Evolutionary conservation across 2,888 invertebrate species (phyloP).

Genomic region (Aphodius granarius): DNA sequence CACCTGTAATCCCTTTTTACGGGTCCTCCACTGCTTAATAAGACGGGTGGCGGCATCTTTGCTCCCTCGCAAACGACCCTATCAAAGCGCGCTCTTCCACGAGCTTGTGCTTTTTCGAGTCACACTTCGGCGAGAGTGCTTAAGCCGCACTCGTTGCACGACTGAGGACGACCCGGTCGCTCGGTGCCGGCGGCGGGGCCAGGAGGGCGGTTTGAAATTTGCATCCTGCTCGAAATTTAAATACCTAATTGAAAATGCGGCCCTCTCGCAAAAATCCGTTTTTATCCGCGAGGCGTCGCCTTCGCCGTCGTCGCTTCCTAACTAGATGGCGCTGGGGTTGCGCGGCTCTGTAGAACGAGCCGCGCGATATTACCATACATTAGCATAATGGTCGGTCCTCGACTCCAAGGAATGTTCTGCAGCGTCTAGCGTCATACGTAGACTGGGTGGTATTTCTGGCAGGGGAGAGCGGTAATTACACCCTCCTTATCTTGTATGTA

Average conservation of each 20-base stretch:
- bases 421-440: not conserved
- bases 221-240: slow-evolving; percentile 14
- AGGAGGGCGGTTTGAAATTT: not conserved
- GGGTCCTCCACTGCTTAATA: not conserved
- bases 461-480: not conserved
- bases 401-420: slow-evolving; percentile 5
- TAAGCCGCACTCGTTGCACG: not conserved
- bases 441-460: slow-evolving; percentile 1
- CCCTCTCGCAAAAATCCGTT: slow-evolving; percentile 9
- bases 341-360: not conserved
- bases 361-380: slow-evolving; percentile 9
- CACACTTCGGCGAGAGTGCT: not conserved
- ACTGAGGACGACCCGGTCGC: not conserved
- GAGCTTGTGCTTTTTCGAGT: not conserved
- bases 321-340: slow-evolving; percentile 7
- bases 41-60: not conserved
- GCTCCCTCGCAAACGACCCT: not conserved
- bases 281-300: not conserved
- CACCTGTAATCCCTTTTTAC: not conserved
- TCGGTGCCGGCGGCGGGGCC: not conserved
- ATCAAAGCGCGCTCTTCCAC: not conserved
- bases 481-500: not conserved
- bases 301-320: slow-evolving; percentile 1
- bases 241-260: slow-evolving; percentile 14
- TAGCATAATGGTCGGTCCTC: slow-evolving; percentile 10